Base-by-base conservation (phyloP, 2,888 invertebrate genomes). In the Clusia tigrina region DNA sequence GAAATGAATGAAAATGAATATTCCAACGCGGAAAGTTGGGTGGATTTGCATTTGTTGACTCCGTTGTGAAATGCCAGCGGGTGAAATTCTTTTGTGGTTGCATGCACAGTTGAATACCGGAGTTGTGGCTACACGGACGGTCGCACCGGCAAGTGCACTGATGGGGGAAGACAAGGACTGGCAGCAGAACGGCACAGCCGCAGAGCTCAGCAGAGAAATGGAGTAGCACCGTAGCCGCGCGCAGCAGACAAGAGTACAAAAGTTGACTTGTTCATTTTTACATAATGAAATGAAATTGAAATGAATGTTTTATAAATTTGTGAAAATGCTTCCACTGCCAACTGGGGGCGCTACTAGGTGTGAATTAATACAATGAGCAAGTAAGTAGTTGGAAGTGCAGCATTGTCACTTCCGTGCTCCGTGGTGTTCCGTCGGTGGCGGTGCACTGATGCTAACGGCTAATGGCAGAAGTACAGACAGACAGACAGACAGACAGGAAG, bases 201-300 rank as follows among this genome's bases (percentile, higher is more conserved):
- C n/a, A n/a, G n/a, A 32, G 32, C 32, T 32, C 6, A 32, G 12
- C 32, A 32, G 32, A 32, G 12, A 32, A 32, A 12, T 32, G 32
- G 32, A 32, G 6, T 32, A 9, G 32, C 12, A 12, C 32, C 32
- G 12, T 6, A 6, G 12, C 12, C 12, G 6, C 12, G 32, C 6
- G 32, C 32, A 32, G 32, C 32, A 32, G n/a, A n/a, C n/a, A n/a
- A n/a, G n/a, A n/a, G n/a, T n/a, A n/a, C n/a, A n/a, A n/a, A 5
- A 12, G 32, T 32, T 32, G 32, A 32, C 74, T 71, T 73, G 72
- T 75, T 74, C 74, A 77, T 77, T 77, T 73, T 67, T 66, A 71
- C 74, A 70, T 74, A 74, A 74, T 71, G 74, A 76, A 74, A 74
- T 74, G 69, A 74, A 77, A 77, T 76, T 74, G 76, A 73, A 74